Evolutionary conservation across 2,113 vertebrate species (phyloP), one percentile per base, ranked within the genome.

Genomic region (Parotia lawesii): DNA sequence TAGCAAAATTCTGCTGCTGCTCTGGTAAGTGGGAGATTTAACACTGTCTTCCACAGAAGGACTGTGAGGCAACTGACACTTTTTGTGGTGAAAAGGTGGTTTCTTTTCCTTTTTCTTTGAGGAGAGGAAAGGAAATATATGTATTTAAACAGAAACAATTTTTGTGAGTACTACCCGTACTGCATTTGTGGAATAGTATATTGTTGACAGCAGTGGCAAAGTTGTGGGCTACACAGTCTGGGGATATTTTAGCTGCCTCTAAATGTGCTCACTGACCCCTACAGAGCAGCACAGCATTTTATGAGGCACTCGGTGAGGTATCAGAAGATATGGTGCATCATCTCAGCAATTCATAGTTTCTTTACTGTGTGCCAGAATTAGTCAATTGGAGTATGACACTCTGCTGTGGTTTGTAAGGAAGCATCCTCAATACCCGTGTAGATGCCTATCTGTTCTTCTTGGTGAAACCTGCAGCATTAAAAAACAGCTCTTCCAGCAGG

Each of bases 251-350:
- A 83, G 5, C 15, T 57, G 20, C 19, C 16, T 75, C 57, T 74
- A 15, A 79, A 35, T 16, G 16, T 35, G 20, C 9, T 76, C 58
- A 16, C 16, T 77, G 23, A 33, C 50, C 38, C 14, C 9, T 45
- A 5, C 0, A 1, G 35, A 7, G 5, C 22, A 45, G 21, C 21
- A 25, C 23, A 37, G 23, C 4, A 42, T 10, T 71, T 61, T 18
- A 9, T 15, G 25, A 22, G 4, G 14, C 9, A 56, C 12, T 56
- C 1, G 5, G 0, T 67, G 38, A 54, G 9, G 8, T 42, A 42
- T 42, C 28, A n/a, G 54, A 89, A 81, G 19, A 42, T 18, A 38
- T 1, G 16, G 27, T 47, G 9, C 9, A 48, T 12, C 19, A 38
- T 25, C 18, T n/a, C 28, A 71, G 29, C 11, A 83, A 80, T 37